Evolutionary conservation across 2,888 invertebrate species (phyloP).

Genomic region (Onchidella celtica): DNA sequence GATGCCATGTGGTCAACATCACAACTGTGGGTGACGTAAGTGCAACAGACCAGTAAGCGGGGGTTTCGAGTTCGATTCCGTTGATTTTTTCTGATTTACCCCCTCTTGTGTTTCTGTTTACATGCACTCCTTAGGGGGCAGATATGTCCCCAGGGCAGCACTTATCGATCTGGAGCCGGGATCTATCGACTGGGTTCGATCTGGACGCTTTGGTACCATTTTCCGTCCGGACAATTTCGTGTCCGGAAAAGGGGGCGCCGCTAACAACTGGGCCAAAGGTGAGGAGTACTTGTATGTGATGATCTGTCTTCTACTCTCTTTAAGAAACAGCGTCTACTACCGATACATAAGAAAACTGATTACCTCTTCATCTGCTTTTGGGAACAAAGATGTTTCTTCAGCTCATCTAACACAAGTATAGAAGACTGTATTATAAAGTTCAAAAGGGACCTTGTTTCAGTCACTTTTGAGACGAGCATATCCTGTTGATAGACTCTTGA

Average conservation of each 20-base stretch:
- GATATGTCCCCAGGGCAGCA: conserved; percentile 47
- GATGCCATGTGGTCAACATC: too few relatives aligned
- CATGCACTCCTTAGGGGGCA: conserved; percentile 79
- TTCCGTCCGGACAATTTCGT: conserved; percentile 97
- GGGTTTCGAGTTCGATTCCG: neutral
- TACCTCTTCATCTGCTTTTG: too few relatives aligned
- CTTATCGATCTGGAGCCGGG: conserved; percentile 96
- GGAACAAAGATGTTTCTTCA: too few relatives aligned
- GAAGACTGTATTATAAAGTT: too few relatives aligned
- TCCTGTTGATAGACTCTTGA: too few relatives aligned
- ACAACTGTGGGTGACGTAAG: too few relatives aligned
- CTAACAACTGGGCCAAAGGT: conserved; percentile 77
- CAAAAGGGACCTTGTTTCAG: too few relatives aligned
- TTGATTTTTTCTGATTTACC: neutral
- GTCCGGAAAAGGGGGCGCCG: conserved; percentile 82
- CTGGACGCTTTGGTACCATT: conserved; percentile 94
- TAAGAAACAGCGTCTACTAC: too few relatives aligned
- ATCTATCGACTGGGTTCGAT: conserved; percentile 96
- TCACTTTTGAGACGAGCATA: too few relatives aligned
- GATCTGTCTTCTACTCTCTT: too few relatives aligned
- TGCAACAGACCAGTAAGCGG: neutral
- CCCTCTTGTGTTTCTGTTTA: neutral
- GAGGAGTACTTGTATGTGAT: too few relatives aligned
- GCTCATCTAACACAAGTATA: too few relatives aligned
- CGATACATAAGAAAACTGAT: neutral